A percentile compares a stretch with the other conserved stretches of the same genome.
phyloP scores from a whole-genome alignment of 2,113 vertebrate genomes.

The Brachirus orientalis region DNA sequence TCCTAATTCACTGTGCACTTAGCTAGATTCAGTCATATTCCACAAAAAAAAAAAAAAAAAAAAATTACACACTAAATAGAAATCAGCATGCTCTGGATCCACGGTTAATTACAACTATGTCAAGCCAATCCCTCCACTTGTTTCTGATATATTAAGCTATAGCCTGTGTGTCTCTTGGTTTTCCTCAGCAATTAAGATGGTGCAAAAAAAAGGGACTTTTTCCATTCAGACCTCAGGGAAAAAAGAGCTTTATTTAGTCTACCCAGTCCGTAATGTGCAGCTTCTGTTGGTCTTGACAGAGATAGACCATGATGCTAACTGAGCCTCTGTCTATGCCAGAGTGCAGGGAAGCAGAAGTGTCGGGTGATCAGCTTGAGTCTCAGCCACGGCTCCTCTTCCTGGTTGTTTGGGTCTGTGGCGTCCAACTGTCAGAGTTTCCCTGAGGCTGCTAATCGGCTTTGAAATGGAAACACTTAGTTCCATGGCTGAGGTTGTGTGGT shows the following conservation, averaged over 20 bases:
- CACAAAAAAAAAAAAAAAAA: conserved; percentile 58
- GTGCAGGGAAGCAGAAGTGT: conserved; percentile 61
- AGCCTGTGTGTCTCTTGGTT: conserved; percentile 36
- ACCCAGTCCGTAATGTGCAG: conserved; percentile 32
- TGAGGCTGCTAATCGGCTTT: conserved; percentile 68
- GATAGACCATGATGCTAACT: conserved; percentile 48
- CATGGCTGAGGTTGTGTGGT: conserved; percentile 51
- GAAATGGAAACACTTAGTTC: conserved; percentile 78
- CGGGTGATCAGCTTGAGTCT: conserved; percentile 43
- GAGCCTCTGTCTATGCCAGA: conserved; percentile 34
- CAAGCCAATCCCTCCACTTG: conserved; percentile 51
- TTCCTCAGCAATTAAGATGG: conserved; percentile 55
- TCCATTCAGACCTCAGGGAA: conserved; percentile 47
- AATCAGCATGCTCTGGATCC: conserved; percentile 35
- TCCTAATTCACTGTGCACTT: conserved; percentile 56
- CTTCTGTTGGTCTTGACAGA: conserved; percentile 49
- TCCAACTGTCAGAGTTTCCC: conserved; percentile 71
- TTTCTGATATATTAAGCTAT: conserved; percentile 58
- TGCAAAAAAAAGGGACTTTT: conserved; percentile 24
- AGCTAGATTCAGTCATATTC: conserved; percentile 61
- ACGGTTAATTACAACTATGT: conserved; percentile 51
- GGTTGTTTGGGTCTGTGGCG: conserved; percentile 61
- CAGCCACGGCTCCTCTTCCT: conserved; percentile 46
- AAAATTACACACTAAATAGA: conserved; percentile 57
- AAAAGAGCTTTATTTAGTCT: conserved; percentile 60